Evolutionary conservation across 2,113 vertebrate species (phyloP).

Genomic region (Potamarius usumacintae): DNA sequence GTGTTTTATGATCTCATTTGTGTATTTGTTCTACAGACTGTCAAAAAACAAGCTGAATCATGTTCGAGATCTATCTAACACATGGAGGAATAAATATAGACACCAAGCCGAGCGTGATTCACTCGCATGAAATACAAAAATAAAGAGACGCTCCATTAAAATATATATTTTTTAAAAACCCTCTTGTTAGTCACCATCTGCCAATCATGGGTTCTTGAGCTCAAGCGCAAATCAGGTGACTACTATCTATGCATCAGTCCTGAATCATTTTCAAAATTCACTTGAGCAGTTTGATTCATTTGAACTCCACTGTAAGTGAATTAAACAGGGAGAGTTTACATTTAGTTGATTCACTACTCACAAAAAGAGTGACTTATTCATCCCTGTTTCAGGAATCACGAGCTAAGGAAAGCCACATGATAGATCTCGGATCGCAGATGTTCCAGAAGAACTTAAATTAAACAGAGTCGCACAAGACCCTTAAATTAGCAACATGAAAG

Average conservation of each 20-base stretch:
- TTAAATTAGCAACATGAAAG: neutral
- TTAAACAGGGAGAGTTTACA: neutral
- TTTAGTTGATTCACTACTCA: neutral
- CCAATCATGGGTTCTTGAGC: neutral
- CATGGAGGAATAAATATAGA: neutral
- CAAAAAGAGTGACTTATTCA: neutral
- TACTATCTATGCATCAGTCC: neutral
- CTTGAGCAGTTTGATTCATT: neutral
- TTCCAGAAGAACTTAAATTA: too few species aligned
- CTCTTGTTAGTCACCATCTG: neutral
- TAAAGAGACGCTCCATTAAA: neutral
- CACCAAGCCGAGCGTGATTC: neutral
- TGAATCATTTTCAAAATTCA: neutral
- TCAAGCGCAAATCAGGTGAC: neutral
- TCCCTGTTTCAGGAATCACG: neutral
- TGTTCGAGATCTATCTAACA: neutral
- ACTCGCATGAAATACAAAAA: neutral
- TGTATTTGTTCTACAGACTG: neutral
- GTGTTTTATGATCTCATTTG: neutral
- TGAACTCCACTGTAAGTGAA: neutral
- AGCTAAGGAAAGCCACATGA: neutral
- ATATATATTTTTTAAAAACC: neutral
- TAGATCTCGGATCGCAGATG: neutral
- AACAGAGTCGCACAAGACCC: neutral
- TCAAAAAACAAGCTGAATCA: neutral